Percentiles rank a stretch among this genome's conserved stretches.
Evolutionary conservation across 2,888 invertebrate species (phyloP).

Genomic region (Coleophora deauratella): DNA sequence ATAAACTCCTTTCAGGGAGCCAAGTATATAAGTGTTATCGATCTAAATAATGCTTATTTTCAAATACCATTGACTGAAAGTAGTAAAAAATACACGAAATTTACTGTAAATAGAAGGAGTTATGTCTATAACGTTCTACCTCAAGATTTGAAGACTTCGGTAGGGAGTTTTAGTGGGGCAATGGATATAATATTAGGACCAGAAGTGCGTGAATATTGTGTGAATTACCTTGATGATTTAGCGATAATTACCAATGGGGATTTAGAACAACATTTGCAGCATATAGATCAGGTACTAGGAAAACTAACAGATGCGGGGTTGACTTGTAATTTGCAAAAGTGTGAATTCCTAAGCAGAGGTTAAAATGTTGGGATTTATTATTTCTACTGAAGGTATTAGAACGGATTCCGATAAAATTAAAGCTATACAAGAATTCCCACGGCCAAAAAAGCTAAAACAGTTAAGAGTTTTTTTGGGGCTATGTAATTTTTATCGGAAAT

Average conservation of each 20-base stretch:
- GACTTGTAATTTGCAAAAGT: constrained; percentile 1
- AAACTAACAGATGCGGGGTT: constrained; percentile 6
- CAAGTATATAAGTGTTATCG: constrained; percentile 14
- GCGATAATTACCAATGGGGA: constrained; percentile 13
- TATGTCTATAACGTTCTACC: constrained; percentile 12
- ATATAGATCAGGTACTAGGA: constrained; percentile 9
- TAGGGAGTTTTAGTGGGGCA: constrained; percentile 19
- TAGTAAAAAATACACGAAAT: constrained; percentile 12
- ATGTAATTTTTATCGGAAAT: constrained; percentile 6
- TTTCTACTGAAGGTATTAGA: constrained; percentile 5
- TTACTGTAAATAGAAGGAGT: constrained; percentile 3
- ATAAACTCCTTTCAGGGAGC: constrained; percentile 19
- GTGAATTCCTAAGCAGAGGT: constrained; percentile 7
- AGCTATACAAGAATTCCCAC: constrained; percentile 20
- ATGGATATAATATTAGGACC: constrained; percentile 20
- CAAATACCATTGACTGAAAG: constrained; percentile 8
- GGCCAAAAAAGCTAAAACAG: constrained; percentile 11
- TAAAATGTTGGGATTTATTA: constrained; percentile 9
- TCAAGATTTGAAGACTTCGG: constrained; percentile 17
- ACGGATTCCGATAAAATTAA: constrained; percentile 13
- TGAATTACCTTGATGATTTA: constrained; percentile 20
- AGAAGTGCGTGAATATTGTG: constrained; percentile 17
- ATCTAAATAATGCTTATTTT: constrained; percentile 20
- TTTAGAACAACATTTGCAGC: constrained; percentile 14
- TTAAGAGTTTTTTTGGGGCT: constrained; percentile 18